Base-by-base conservation (phyloP, 2,113 vertebrate species). In the Dicrurus megarhynchus region DNA sequence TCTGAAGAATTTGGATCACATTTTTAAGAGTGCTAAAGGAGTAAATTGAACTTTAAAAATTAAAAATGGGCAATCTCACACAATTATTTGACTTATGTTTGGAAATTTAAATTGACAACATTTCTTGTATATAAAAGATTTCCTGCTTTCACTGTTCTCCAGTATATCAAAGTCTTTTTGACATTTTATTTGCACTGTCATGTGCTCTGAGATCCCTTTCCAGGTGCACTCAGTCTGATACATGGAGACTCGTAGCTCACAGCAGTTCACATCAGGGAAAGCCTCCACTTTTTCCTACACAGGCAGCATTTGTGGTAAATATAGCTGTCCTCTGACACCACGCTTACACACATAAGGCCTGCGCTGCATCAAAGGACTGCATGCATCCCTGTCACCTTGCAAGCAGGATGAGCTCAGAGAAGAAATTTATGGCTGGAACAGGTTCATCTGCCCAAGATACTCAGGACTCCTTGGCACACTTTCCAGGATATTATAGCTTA, bases 211-310 rank as follows among this genome's bases (percentile, higher is more conserved):
- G 16, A 57, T 71, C 39, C 16, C 13, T 84, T 70, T 50, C 69
- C 28, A 33, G 35, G 49, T 67, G 46, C 32, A 42, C n/a, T 60
- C 60, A 68, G 24, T 53, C 49, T 71, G n/a, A 57, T 32, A 70
- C 0, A 0, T 55, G 27, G 30, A 75, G 30, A n/a, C 6, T 12
- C 2, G 1, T n/a, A 46, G 28, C 16, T 63, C 28, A n/a, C 30
- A 87, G 76, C 30, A 39, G 42, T 70, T 92, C 56, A 60, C 23
- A 10, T 14, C 37, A 75, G 27, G 56, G 77, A 75, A 70, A 60
- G 18, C 21, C 52, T 59, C 13, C 0, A 1, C 32, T 57, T 86
- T 76, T 90, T 90, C 60, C 41, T 75, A 3, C 18, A 28, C 22
- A 46, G 24, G n/a, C 69, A 60, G 16, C 0, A 5, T 69, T 93